Evolutionary conservation across 1,140 invertebrate genomes (phyloP).

Genomic region (Eupristina koningsbergeri): DNA sequence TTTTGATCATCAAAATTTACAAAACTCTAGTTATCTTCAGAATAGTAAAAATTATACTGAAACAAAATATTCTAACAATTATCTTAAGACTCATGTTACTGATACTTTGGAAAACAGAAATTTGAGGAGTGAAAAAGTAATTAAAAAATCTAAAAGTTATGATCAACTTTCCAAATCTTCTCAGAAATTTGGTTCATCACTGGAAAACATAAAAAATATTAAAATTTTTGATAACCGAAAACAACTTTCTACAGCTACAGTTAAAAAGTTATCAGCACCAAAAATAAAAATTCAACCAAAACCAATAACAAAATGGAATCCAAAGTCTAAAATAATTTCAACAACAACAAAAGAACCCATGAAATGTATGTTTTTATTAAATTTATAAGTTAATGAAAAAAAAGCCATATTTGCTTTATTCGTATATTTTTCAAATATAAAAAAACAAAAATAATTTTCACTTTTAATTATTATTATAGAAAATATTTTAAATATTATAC

Average conservation of each 20-base stretch:
- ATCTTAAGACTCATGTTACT: conserved; percentile 40
- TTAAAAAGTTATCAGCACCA: conserved; percentile 39
- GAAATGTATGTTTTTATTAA: conserved; percentile 28
- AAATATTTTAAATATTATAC: neutral
- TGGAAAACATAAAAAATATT: conserved; percentile 36
- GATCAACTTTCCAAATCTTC: conserved; percentile 62
- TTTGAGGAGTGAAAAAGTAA: conserved; percentile 50
- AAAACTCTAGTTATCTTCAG: conserved; percentile 17
- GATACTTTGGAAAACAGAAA: conserved; percentile 51
- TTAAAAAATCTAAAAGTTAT: conserved; percentile 64
- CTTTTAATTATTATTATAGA: neutral
- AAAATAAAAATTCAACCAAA: conserved; percentile 55
- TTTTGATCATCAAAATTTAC: conserved; percentile 7
- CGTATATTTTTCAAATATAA: neutral
- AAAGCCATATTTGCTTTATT: neutral
- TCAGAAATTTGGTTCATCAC: conserved; percentile 33
- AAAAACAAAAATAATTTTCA: neutral
- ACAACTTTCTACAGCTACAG: neutral
- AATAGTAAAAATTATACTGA: neutral
- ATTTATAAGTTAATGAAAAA: too few species aligned
- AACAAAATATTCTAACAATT: conserved; percentile 34
- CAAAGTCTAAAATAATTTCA: conserved; percentile 33
- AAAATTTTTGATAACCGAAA: conserved; percentile 33
- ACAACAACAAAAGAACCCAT: conserved; percentile 21
- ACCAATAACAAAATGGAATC: conserved; percentile 45